Conservation (phyloP, 2,888 invertebrate genomes). For the Diabrotica balteata region DNA sequence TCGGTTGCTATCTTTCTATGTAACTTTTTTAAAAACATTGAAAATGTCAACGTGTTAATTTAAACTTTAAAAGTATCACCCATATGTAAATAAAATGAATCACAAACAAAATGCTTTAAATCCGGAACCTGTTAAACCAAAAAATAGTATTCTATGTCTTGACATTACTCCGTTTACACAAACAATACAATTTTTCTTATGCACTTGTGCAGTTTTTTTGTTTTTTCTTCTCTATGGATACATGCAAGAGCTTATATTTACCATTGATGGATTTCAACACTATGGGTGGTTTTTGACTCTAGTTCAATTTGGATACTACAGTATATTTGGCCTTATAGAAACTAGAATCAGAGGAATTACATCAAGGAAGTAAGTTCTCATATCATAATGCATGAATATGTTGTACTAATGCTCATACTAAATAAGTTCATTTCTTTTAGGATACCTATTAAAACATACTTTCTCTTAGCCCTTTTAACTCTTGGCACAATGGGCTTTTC, state of each 20-base stretch:
- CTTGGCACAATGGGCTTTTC: conserved; percentile 96
- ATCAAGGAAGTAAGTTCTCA: conserved; percentile 62
- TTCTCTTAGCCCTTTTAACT: conserved; percentile 83
- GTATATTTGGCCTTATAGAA: conserved; percentile 81
- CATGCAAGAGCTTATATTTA: conserved; percentile 90
- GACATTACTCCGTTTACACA: conserved; percentile 73
- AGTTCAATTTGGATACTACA: conserved; percentile 89
- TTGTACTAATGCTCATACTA: too few species aligned
- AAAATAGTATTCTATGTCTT: conserved; percentile 75
- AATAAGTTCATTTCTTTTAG: conserved; percentile 62
- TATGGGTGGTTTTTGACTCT: conserved; percentile 93
- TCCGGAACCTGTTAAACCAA: conserved; percentile 55
- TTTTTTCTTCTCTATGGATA: conserved; percentile 93
- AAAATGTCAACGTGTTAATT: conserved; percentile 42
- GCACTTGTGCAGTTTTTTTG: conserved; percentile 81
- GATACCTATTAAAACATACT: conserved; percentile 84
- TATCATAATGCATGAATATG: neutral
- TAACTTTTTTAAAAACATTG: conserved; percentile 10
- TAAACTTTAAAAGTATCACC: conserved; percentile 1
- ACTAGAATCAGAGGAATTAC: conserved; percentile 68
- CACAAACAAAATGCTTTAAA: conserved; percentile 34
- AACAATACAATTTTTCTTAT: conserved; percentile 76
- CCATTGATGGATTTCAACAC: conserved; percentile 85
- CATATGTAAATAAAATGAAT: conserved; percentile 11
- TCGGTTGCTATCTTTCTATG: too few species aligned